phyloP scores from a whole-genome alignment of 2,888 invertebrate species.

The Stomorhina lunata region DNA sequence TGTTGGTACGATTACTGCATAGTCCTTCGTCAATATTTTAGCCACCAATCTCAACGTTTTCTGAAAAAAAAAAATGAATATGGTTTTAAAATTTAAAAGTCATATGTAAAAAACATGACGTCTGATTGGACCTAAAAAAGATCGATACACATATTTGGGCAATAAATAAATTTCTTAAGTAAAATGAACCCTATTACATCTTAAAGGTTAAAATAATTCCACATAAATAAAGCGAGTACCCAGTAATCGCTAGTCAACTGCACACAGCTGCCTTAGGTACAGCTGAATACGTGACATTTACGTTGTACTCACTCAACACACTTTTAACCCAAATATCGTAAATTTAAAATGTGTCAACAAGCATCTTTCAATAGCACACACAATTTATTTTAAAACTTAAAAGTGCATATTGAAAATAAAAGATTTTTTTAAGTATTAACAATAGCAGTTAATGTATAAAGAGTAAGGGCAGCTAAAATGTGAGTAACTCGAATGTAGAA shows the following conservation, averaged over 20 bases:
- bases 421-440: background rate
- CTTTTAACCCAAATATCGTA: slow-evolving; percentile 51
- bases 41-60: too few relatives aligned
- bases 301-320: slow-evolving; percentile 36
- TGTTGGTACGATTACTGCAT: too few relatives aligned
- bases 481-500: too few relatives aligned
- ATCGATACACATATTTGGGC: too few relatives aligned
- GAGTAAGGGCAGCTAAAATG: background rate
- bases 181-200: background rate
- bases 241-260: background rate
- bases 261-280: slow-evolving; percentile 35
- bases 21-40: too few relatives aligned
- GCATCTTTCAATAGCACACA: slow-evolving; percentile 33
- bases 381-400: background rate
- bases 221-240: slow-evolving; percentile 37
- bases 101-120: too few relatives aligned
- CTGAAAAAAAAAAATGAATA: too few relatives aligned
- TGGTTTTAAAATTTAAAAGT: too few relatives aligned
- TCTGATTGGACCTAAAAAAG: too few relatives aligned
- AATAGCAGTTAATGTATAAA: too few relatives aligned
- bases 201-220: slow-evolving; percentile 39
- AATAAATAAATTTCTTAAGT: too few relatives aligned
- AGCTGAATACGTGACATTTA: slow-evolving; percentile 65
- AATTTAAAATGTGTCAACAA: slow-evolving; percentile 66
- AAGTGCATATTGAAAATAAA: background rate